Evolutionary conservation across 2,797 vertebrate genomes (phyloP).

Genomic region (Remorina albescens): DNA sequence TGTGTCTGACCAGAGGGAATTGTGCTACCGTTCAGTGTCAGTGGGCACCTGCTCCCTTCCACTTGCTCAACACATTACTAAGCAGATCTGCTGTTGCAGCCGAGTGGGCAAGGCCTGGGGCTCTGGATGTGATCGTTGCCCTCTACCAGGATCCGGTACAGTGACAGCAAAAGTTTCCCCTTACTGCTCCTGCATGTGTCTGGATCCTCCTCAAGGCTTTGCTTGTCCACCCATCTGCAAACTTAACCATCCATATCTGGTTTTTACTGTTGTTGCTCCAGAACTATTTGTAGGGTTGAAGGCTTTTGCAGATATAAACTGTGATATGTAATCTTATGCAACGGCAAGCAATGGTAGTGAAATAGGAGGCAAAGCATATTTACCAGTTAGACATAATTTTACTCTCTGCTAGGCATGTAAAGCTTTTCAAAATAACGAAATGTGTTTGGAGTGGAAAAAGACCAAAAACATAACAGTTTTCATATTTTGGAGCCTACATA

Average conservation of each 20-base stretch:
- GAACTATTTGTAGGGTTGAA: slow-evolving; percentile 35
- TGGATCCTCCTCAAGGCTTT: neutral
- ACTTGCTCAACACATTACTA: slow-evolving; percentile 83
- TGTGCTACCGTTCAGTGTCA: slow-evolving; percentile 82
- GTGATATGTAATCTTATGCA: slow-evolving; percentile 48
- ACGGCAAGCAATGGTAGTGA: slow-evolving; percentile 38
- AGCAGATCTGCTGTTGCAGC: slow-evolving; percentile 89
- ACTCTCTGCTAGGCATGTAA: slow-evolving; percentile 63
- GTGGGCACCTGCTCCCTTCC: slow-evolving; percentile 78
- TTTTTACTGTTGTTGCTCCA: slow-evolving; percentile 34
- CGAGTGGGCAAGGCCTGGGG: slow-evolving; percentile 88
- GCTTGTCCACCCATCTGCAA: slow-evolving; percentile 17
- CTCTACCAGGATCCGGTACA: slow-evolving; percentile 83
- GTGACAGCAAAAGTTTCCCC: neutral
- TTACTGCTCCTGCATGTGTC: neutral
- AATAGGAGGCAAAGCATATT: slow-evolving; percentile 47
- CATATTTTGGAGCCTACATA: slow-evolving; percentile 76
- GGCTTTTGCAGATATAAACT: slow-evolving; percentile 54
- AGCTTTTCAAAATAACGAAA: slow-evolving; percentile 69
- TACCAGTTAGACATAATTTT: slow-evolving; percentile 57
- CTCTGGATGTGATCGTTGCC: slow-evolving; percentile 81
- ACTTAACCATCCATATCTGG: slow-evolving; percentile 21
- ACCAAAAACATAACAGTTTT: slow-evolving; percentile 77
- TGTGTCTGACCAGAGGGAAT: slow-evolving; percentile 77
- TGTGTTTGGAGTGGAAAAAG: slow-evolving; percentile 75